These are phyloP conservation scores for Pogonophryne albipinna DNA, from an alignment of 2,797 vertebrate genomes.

Conservation along the genomic window DNA sequence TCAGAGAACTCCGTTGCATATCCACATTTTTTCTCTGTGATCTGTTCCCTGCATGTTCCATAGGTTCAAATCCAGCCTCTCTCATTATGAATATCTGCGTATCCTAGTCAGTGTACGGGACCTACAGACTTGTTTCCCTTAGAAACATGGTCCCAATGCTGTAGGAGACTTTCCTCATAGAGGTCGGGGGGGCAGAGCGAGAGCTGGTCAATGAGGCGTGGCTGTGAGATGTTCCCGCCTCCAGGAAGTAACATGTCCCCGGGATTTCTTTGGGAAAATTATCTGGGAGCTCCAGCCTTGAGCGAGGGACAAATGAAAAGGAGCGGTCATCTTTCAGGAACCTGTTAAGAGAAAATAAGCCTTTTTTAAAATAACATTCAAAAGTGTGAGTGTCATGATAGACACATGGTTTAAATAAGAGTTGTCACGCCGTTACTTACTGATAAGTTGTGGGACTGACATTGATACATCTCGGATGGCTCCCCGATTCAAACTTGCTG, in stretches of 20 bases:
- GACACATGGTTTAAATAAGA: neutral
- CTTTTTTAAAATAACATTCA: neutral
- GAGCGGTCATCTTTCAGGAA: constrained; percentile 94
- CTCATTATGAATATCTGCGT: constrained; percentile 38
- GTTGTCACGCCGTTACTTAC: constrained; percentile 84
- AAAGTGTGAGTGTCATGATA: neutral
- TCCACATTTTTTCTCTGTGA: constrained; percentile 52
- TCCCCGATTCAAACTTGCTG: constrained; percentile 98
- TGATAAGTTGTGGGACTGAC: constrained; percentile 97
- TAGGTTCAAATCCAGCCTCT: constrained; percentile 46
- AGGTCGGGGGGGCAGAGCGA: constrained; percentile 90
- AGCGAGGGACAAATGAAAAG: constrained; percentile 95
- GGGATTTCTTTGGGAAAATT: constrained; percentile 99
- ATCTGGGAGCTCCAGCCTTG: constrained; percentile 96
- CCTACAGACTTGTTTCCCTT: constrained; percentile 98
- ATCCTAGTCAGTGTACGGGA: constrained; percentile 38
- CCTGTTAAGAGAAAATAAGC: constrained; percentile 73
- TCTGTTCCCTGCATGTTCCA: constrained; percentile 41
- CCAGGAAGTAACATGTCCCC: constrained; percentile 98
- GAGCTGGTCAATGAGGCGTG: constrained; percentile 85
- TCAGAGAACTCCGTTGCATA: constrained; percentile 65
- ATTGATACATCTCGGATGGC: constrained; percentile 96
- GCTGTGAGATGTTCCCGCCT: constrained; percentile 92
- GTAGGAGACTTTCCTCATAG: constrained; percentile 97
- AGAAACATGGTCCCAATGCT: constrained; percentile 99